Evolutionary conservation across 2,888 invertebrate genomes (phyloP).

Genomic region (Scrobipalpa costella): DNA sequence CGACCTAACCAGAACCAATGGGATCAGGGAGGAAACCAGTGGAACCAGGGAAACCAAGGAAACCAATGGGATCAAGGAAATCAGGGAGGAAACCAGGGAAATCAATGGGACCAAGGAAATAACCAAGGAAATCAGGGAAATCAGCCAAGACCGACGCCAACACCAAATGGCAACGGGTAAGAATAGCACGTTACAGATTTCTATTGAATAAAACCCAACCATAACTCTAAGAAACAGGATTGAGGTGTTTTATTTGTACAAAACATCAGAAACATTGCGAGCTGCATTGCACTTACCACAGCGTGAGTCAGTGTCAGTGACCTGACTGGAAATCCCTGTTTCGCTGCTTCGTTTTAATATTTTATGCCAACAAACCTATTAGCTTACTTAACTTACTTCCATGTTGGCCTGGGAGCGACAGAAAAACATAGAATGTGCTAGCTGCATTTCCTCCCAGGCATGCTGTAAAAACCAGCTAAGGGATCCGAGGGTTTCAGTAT

Average conservation of each 20-base stretch:
- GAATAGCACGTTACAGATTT: neutral
- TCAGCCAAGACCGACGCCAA: constrained; percentile 11
- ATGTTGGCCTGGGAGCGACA: too few relatives aligned
- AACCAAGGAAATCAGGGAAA: constrained; percentile 12
- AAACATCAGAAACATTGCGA: neutral
- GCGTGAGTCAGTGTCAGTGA: constrained; percentile 5
- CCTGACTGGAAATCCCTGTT: constrained; percentile 1
- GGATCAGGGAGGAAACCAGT: neutral
- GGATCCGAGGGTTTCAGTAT: too few relatives aligned
- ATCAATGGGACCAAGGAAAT: neutral
- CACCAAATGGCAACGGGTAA: constrained; percentile 14
- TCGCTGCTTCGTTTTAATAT: constrained; percentile 1
- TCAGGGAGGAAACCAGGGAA: neutral
- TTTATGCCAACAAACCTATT: constrained; percentile 2
- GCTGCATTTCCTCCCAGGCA: too few relatives aligned
- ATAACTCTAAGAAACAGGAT: neutral
- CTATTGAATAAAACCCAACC: neutral
- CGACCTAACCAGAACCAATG: constrained; percentile 17
- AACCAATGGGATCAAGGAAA: neutral
- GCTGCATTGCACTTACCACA: neutral
- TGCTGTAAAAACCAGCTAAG: too few relatives aligned
- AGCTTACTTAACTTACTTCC: too few relatives aligned
- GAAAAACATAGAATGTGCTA: too few relatives aligned
- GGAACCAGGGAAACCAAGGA: neutral
- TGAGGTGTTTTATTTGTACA: neutral